Evolutionary conservation across 2,888 invertebrate genomes (phyloP).

Genomic region (Chesias legatella): DNA sequence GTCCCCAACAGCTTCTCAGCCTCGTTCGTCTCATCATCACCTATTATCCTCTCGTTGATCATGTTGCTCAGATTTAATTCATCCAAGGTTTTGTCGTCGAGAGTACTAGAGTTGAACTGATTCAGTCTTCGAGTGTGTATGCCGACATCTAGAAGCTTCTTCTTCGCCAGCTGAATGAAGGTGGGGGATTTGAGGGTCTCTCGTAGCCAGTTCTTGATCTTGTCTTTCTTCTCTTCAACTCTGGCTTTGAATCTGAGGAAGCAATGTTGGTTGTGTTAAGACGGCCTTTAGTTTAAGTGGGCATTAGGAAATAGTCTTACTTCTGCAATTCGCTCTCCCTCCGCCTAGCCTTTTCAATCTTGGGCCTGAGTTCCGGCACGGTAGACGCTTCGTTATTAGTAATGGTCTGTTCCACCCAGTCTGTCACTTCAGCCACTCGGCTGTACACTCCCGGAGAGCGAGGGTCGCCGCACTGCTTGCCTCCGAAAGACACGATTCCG

Average conservation of each 20-base stretch:
- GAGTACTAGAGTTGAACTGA: conserved; percentile 25
- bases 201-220: conserved; percentile 66
- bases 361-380: conserved; percentile 51
- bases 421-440: conserved; percentile 56
- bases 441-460: conserved; percentile 70
- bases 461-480: conserved; percentile 70
- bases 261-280: too few relatives aligned
- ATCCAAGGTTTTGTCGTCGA: conserved; percentile 58
- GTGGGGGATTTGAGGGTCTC: conserved; percentile 60
- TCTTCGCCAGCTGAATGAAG: conserved; percentile 63
- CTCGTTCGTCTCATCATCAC: conserved; percentile 47
- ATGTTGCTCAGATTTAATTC: conserved; percentile 62
- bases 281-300: too few relatives aligned
- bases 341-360: conserved; percentile 58
- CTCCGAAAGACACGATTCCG: conserved; percentile 69
- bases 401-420: conserved; percentile 63
- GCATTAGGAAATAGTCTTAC: too few relatives aligned
- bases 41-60: conserved; percentile 59
- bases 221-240: conserved; percentile 68
- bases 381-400: conserved; percentile 50
- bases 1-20: conserved; percentile 54
- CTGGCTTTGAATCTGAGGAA: conserved; percentile 58
- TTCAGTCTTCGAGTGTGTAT: conserved; percentile 31
- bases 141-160: conserved; percentile 56
- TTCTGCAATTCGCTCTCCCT: conserved; percentile 59